Percentiles rank a stretch among this genome's conserved stretches.
phyloP scores from a whole-genome alignment of 2,113 vertebrate species.

The Rhineura floridana region DNA sequence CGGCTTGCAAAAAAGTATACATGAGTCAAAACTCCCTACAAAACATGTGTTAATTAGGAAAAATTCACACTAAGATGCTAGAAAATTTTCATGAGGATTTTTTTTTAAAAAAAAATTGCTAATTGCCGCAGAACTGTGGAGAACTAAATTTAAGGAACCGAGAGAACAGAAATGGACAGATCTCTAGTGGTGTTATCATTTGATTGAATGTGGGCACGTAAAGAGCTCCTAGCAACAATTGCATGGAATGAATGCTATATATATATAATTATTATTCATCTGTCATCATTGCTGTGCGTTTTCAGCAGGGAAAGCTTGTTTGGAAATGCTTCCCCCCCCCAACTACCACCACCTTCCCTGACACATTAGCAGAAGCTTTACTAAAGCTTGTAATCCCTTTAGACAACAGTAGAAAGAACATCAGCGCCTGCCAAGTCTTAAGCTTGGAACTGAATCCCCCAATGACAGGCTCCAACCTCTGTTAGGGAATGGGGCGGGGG shows the following conservation, averaged over 20 bases:
- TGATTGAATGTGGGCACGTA: not conserved
- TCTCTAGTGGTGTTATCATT: not conserved
- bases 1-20: too few species aligned
- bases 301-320: slow-evolving; percentile 57
- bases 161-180: too few species aligned
- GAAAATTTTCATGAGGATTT: too few species aligned
- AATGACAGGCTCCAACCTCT: slow-evolving; percentile 45
- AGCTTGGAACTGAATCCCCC: slow-evolving; percentile 57
- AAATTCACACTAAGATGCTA: too few species aligned
- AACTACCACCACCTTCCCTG: slow-evolving; percentile 37
- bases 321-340: slow-evolving; percentile 63
- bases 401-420: slow-evolving; percentile 66
- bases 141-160: too few species aligned
- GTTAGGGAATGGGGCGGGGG: slow-evolving; percentile 42
- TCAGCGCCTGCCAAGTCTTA: slow-evolving; percentile 65
- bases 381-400: slow-evolving; percentile 72
- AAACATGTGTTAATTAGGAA: too few species aligned
- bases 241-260: slow-evolving; percentile 60
- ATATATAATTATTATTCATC: slow-evolving; percentile 31
- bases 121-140: too few species aligned
- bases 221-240: not conserved
- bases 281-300: slow-evolving; percentile 33
- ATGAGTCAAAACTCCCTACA: too few species aligned
- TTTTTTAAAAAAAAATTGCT: too few species aligned
- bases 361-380: slow-evolving; percentile 71